Percentiles rank a stretch among this genome's conserved stretches.
Evolutionary conservation across 2,888 invertebrate species (phyloP).

Genomic region (Nemotelus pantherinus): DNA sequence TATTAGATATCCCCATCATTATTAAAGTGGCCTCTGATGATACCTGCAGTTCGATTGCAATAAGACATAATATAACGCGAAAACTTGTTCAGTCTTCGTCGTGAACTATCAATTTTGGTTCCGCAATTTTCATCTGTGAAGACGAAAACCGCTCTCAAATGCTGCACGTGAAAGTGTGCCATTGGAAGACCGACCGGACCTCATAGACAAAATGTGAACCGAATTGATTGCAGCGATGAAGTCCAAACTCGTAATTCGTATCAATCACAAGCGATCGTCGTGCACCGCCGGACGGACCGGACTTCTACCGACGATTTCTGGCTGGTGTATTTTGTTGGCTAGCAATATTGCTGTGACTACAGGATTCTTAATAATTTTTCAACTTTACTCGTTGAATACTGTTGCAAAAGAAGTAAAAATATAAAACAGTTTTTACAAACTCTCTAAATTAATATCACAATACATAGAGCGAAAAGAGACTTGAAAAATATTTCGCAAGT

Average conservation of each 20-base stretch:
- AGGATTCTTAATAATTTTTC: not conserved
- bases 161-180: not conserved
- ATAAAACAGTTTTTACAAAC: too few species aligned
- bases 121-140: not conserved
- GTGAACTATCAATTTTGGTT: conserved; percentile 18
- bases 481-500: not conserved
- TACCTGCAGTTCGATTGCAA: not conserved
- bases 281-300: not conserved
- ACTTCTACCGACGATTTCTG: not conserved
- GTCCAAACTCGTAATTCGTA: not conserved
- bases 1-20: conserved; percentile 12
- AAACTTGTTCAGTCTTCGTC: conserved; percentile 10
- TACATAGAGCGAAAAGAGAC: not conserved
- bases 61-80: not conserved
- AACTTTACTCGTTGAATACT: not conserved
- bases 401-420: not conserved
- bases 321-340: conserved; percentile 1
- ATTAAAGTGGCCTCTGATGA: conserved; percentile 38
- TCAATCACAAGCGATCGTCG: not conserved
- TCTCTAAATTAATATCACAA: not conserved
- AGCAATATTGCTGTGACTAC: not conserved
- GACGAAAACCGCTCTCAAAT: not conserved
- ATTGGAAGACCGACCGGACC: not conserved
- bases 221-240: conserved; percentile 24
- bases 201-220: conserved; percentile 13